These are phyloP conservation scores for Drosophila lacteicornis DNA, from an alignment of 1,140 invertebrate species.

Conservation along the genomic window DNA sequence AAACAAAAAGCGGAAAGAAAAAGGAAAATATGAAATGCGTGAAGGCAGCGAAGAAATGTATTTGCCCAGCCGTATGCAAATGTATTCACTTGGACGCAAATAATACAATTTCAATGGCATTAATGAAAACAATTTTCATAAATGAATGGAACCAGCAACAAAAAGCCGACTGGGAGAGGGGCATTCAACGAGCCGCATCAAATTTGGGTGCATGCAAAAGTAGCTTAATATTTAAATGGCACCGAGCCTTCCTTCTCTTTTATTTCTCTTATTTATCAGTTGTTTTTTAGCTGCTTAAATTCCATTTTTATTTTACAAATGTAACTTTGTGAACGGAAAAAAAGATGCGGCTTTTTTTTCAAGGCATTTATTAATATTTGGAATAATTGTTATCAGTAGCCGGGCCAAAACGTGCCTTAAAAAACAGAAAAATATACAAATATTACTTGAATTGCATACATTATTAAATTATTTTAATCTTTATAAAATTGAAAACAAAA, in stretches of 20 bases:
- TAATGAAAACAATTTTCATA: constrained; percentile 78
- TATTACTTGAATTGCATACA: no score
- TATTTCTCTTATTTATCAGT: constrained; percentile 3
- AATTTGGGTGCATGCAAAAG: constrained; percentile 63
- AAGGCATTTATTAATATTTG: no score
- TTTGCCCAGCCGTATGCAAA: constrained; percentile 62
- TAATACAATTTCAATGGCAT: constrained; percentile 82
- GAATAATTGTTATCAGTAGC: not conserved
- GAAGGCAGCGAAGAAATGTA: constrained; percentile 42
- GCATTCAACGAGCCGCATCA: constrained; percentile 51
- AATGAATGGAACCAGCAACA: constrained; percentile 64
- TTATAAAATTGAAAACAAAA: no score
- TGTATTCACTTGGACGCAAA: constrained; percentile 74
- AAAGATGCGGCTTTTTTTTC: not conserved
- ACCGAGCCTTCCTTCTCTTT: not conserved
- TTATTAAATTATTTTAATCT: no score
- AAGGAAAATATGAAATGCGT: constrained; percentile 58
- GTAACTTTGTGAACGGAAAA: not conserved
- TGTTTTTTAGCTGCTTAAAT: constrained; percentile 10
- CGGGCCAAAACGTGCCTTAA: no score
- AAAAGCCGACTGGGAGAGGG: constrained; percentile 19
- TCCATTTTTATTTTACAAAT: constrained; percentile 8
- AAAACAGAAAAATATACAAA: not conserved
- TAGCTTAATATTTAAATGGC: constrained; percentile 58
- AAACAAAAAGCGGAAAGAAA: constrained; percentile 24